Base-by-base conservation (phyloP, 2,888 invertebrate genomes). In the Oscheius sp. region DNA sequence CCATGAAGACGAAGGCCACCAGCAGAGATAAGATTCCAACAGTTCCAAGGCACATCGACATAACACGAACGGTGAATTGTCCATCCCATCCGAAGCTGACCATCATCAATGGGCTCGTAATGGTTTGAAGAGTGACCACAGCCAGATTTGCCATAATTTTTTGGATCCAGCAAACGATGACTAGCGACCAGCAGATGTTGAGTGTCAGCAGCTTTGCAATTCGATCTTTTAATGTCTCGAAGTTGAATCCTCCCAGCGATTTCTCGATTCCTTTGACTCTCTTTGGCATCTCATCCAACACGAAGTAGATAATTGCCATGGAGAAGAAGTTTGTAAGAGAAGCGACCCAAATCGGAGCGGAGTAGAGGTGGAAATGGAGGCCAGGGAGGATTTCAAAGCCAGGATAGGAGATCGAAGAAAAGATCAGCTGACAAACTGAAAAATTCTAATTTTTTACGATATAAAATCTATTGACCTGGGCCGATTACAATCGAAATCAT, bases 281-380 rank as follows among this genome's bases (percentile, higher is more conserved):
- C 50, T 68, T 67, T 5, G 73, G 75, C 42, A 76, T 31, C 39
- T 72, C 75, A 20, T 73, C 66, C 20, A 53, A 31, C 25, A 76
- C 61, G 29, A 52, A 53, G 45, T 31, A 70, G 10, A 48, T 74
- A 48, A 76, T 67, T 37, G 73, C 70, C 27, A 79, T 63, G 33
- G 75, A 76, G 39, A 76, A 42, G 68, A 79, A 75, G 69, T 77
- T 79, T 29, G 74, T 75, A 10, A 39, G 37, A 5, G 74, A 70
- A 20, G 76, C 76, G 20, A 79, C 66, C 75, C 76, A 76, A n/a
- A 78, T 70, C 1, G 76, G 77, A 17, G 79, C 77, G 2, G 75
- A 73, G 64, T 72, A 79, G 15, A 79, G 67, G 53, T 78, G 76
- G 72, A 78, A 76, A 25, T 66, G 69, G 12, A 78, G 31, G 25